Evolutionary conservation across 2,888 invertebrate genomes (phyloP), one percentile per base, ranked within the genome.

Genomic region (Junonia oenone): DNA sequence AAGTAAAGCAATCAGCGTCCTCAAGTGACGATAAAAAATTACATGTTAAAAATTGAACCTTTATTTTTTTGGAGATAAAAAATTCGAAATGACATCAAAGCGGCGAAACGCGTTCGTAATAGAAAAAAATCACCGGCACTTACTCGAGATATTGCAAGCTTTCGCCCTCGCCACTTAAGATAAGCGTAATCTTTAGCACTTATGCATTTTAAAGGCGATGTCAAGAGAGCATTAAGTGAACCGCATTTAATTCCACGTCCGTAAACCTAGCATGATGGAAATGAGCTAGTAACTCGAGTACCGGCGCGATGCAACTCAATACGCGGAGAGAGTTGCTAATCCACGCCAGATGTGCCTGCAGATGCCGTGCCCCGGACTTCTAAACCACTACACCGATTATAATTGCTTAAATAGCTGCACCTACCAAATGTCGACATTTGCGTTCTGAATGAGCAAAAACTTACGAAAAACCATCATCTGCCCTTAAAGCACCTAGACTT

Each of bases 301-400:
- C 64, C 43, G 80, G 79, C 81, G 70, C 64, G 26, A 22, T 69
- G 82, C 76, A 79, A 80, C 75, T 75, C 77, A 78, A 77, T 78
- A 80, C 77, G 73, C 71, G 69, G 72, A 67, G 73, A 72, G 63
- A 63, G 55, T 65, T 62, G 69, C 78, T 81, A 79, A 81, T 82
- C 73, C 75, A 69, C 75, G 73, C 79, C 87, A 87, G 78, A 77
- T 87, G 86, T 68, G 71, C 49, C 63, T 69, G 62, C 72, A 75
- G 65, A 68, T 72, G 77, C 63, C 64, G 66, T 67, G 65, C 66
- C 67, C 80, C 84, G 88, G 88, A 79, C 84, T 90, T 89, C 86
- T 89, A 84, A 87, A 62, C 74, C 89, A 85, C 72, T 90, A 81
- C 84, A 84, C 88, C 78, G 81, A 83, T 83, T 78, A 84, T 79